Evolutionary conservation across 2,113 vertebrate genomes (phyloP).

Genomic region (Lynx canadensis): DNA sequence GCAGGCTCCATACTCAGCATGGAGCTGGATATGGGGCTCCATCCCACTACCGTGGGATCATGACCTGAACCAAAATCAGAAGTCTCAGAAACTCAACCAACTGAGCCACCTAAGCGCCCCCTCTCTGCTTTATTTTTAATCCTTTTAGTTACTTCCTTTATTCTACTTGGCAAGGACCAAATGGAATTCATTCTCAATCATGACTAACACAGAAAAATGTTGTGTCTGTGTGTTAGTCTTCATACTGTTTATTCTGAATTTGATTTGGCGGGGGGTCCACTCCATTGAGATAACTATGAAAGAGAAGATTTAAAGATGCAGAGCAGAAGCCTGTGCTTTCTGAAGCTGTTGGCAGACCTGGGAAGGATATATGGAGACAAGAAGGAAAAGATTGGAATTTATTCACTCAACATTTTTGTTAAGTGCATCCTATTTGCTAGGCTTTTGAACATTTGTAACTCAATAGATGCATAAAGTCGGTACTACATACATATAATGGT

Average conservation of each 20-base stretch:
- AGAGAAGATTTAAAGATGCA: neutral
- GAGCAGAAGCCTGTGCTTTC: neutral
- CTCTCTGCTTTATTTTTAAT: neutral
- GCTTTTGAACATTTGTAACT: neutral
- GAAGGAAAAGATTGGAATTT: neutral
- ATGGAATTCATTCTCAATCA: neutral
- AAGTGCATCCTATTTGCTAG: neutral
- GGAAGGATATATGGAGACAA: neutral
- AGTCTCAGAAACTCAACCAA: too few relatives aligned
- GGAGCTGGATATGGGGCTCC: too few relatives aligned
- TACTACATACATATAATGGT: neutral
- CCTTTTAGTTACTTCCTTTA: neutral
- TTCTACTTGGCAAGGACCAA: neutral
- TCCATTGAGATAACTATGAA: neutral
- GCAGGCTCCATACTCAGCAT: too few relatives aligned
- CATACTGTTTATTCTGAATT: neutral
- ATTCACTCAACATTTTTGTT: neutral
- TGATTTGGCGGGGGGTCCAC: neutral
- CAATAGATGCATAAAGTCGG: neutral
- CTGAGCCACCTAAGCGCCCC: too few relatives aligned
- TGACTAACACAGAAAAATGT: neutral
- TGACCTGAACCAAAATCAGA: too few relatives aligned
- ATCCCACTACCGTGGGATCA: too few relatives aligned
- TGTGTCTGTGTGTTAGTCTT: neutral
- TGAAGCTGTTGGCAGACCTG: neutral